phyloP scores from a whole-genome alignment of 2,797 vertebrate species.

The Sandelia bainsii region DNA sequence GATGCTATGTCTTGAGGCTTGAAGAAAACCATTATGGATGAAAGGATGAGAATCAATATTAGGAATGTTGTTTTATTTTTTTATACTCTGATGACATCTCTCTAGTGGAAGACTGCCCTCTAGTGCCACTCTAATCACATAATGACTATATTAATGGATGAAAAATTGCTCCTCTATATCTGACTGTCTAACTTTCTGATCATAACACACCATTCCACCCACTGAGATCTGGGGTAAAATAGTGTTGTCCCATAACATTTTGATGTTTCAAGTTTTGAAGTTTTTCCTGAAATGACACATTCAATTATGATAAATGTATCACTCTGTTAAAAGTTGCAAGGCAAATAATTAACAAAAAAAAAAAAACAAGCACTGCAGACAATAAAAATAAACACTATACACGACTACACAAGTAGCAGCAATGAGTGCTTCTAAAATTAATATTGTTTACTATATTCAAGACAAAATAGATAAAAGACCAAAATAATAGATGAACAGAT shows the following conservation, averaged over 20 bases:
- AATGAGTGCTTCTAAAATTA: not conserved
- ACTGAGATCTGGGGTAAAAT: not conserved
- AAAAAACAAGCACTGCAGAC: not conserved
- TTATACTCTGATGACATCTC: not conserved
- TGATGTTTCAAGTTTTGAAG: too few relatives aligned
- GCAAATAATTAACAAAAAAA: not conserved
- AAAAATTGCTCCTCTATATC: not conserved
- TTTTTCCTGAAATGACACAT: not conserved
- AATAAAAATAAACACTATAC: not conserved
- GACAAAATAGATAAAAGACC: not conserved
- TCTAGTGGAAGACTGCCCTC: not conserved
- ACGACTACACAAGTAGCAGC: not conserved
- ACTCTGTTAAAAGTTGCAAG: not conserved
- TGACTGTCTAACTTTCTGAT: not conserved
- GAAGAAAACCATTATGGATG: not conserved
- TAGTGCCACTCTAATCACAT: not conserved
- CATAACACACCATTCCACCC: not conserved
- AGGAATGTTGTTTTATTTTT: not conserved
- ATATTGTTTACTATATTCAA: conserved; percentile 12
- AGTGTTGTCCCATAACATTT: not conserved
- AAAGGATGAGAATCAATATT: not conserved
- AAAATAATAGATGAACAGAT: not conserved
- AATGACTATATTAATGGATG: not conserved
- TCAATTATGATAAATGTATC: not conserved
- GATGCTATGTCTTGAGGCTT: not conserved